These are phyloP conservation scores for Psophia crepitans DNA, from an alignment of 2,113 vertebrate genomes.

Conservation along the genomic window DNA sequence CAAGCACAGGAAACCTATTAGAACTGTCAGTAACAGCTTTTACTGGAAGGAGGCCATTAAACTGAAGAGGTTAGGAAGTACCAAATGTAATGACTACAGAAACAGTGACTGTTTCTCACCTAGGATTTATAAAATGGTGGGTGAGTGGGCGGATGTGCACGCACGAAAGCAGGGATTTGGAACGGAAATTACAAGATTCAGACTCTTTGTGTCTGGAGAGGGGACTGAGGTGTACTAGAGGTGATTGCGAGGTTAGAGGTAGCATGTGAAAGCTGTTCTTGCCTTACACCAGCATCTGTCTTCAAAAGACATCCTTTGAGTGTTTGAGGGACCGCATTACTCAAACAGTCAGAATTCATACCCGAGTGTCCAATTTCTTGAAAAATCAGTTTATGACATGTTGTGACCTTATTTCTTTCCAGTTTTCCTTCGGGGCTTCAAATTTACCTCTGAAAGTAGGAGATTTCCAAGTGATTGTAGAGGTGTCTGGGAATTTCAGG, in stretches of 20 bases:
- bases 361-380: neutral
- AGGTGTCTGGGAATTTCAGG: neutral
- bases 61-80: neutral
- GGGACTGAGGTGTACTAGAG: rapidly evolving
- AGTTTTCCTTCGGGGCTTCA: neutral
- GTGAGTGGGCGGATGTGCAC: neutral
- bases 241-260: neutral
- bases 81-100: neutral
- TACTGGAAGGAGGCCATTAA: neutral
- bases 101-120: neutral
- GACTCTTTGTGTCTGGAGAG: neutral
- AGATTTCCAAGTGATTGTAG: neutral
- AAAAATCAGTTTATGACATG: neutral
- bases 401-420: neutral
- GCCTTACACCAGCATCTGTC: neutral
- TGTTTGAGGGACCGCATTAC: neutral
- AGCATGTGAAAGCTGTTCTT: rapidly evolving
- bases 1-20: too few relatives aligned
- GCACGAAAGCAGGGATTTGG: neutral
- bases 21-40: rapidly evolving
- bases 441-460: neutral
- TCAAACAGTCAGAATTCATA: neutral
- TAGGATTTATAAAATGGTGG: neutral
- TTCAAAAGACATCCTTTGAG: neutral
- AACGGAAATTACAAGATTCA: neutral